These are phyloP conservation scores for Gambusia affinis DNA, from an alignment of 2,113 vertebrate species.

Conservation along the genomic window DNA sequence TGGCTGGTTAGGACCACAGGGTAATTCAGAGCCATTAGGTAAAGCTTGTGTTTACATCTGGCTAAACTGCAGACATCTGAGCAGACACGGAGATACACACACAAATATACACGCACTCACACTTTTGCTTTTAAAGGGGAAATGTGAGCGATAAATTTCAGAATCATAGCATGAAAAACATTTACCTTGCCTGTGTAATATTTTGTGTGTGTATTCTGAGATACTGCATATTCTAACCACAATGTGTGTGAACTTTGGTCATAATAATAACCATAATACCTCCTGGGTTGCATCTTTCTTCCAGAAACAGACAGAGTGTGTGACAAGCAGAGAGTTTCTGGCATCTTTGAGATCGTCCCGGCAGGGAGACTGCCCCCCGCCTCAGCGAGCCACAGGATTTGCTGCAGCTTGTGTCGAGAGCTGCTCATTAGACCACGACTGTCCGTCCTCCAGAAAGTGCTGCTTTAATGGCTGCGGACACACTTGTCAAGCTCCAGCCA, in stretches of 20 bases:
- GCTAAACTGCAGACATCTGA: slow-evolving; percentile 48
- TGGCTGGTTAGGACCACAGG: slow-evolving; percentile 55
- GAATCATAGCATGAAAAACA: slow-evolving; percentile 29
- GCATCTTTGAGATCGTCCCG: slow-evolving; percentile 65
- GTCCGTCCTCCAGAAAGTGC: slow-evolving; percentile 74
- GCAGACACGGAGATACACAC: slow-evolving; percentile 17
- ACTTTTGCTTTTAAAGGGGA: slow-evolving; percentile 1
- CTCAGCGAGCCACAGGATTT: slow-evolving; percentile 70
- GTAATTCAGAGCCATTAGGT: slow-evolving; percentile 55
- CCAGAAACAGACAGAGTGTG: slow-evolving; percentile 78
- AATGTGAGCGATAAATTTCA: slow-evolving; percentile 27
- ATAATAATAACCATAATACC: slow-evolving; percentile 18
- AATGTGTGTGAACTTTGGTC: background rate
- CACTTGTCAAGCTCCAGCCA: slow-evolving; percentile 80
- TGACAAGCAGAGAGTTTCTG: slow-evolving; percentile 77
- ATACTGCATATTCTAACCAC: slow-evolving; percentile 31
- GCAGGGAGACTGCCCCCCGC: slow-evolving; percentile 74
- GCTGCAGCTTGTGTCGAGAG: slow-evolving; percentile 77
- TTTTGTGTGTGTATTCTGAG: slow-evolving; percentile 32
- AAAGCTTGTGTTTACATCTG: slow-evolving; percentile 65
- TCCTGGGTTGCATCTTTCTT: background rate
- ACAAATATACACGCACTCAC: background rate
- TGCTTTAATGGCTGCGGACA: slow-evolving; percentile 77
- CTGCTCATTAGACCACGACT: slow-evolving; percentile 74
- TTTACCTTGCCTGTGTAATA: slow-evolving; percentile 38